phyloP scores from a whole-genome alignment of 1,140 invertebrate species.

The Idris sp. region DNA sequence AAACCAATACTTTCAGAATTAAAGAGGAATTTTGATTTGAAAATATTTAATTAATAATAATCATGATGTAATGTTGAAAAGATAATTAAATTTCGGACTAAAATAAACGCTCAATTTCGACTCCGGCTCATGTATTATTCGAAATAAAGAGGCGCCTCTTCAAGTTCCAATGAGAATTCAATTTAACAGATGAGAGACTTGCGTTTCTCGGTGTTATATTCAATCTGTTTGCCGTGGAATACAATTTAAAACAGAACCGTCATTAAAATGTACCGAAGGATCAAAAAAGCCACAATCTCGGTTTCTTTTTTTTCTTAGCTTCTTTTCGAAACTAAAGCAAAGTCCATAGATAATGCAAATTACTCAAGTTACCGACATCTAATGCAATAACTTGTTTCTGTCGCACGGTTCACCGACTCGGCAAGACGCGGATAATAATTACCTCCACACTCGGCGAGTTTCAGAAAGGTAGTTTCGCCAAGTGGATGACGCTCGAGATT shows the following conservation, averaged over 20 bases:
- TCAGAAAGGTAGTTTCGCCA: slow-evolving; percentile 36
- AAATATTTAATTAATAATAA: no score
- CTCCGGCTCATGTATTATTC: slow-evolving; percentile 3
- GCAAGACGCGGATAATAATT: slow-evolving; percentile 59
- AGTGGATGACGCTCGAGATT: slow-evolving; percentile 36
- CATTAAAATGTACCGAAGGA: slow-evolving; percentile 9
- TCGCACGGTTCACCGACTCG: slow-evolving; percentile 45
- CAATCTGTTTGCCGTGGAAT: slow-evolving; percentile 8
- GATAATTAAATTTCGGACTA: no score
- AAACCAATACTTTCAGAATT: no score
- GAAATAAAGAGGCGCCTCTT: slow-evolving; percentile 10
- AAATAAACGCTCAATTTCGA: slow-evolving; percentile 6
- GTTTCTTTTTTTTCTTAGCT: no score
- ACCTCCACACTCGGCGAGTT: slow-evolving; percentile 44
- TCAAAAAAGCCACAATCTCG: background rate
- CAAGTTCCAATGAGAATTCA: slow-evolving; percentile 30
- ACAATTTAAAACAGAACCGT: slow-evolving; percentile 17
- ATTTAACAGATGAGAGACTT: slow-evolving; percentile 32
- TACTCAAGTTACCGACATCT: slow-evolving; percentile 37
- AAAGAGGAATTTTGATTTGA: no score
- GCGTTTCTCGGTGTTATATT: slow-evolving; percentile 33
- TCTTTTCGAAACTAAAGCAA: slow-evolving; percentile 10
- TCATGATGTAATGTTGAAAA: no score
- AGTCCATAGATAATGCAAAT: slow-evolving; percentile 27
- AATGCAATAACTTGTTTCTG: slow-evolving; percentile 60